Evolutionary conservation across 1,140 invertebrate species (phyloP), one percentile per base, ranked within the genome.

Genomic region (Calliphora vicina): DNA sequence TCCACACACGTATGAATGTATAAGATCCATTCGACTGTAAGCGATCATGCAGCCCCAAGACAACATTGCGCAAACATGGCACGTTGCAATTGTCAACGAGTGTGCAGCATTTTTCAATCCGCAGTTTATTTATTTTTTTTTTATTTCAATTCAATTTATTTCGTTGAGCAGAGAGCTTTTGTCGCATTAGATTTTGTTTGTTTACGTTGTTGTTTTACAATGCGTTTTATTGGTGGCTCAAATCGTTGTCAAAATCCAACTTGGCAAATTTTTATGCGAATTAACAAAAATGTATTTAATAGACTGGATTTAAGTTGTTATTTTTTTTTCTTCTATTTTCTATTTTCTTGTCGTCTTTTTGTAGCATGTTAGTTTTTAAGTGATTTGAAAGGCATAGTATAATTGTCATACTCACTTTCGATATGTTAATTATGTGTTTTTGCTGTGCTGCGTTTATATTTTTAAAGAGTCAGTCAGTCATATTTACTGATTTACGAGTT

Each of bases 51-150:
- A 74, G 45, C 20, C n/a, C 3, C 10, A 12, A 43, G n/a, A 43
- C 17, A 29, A 45, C 74, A 78, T 78, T 78, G 74, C 74, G 74
- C 74, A 78, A 78, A 43, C 74, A 43, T 43, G 74, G 74, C 74
- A 78, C 74, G 74, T 78, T 78, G 35, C 74, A 78, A 78, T 67
- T 67, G 61, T 67, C 45, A 50, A 50, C 45, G 45, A 50, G 45
- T 50, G 45, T 50, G 45, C 45, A 10, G 45, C 45, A 50, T 50
- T 17, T 50, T n/a, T 35, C 6, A 35, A 35, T 35, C 35, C 10
- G 35, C 6, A 5, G 35, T 35, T 35, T 35, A 35, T 35, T 35
- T 35, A 8, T 35, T 35, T 35, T 35, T n/a, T n/a, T 10, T 35
- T 10, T 5, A 8, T 35, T 35, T 35, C 35, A 35, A 35, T 35